Base-by-base conservation (phyloP, 2,888 invertebrate species). In the Acleris literana region DNA sequence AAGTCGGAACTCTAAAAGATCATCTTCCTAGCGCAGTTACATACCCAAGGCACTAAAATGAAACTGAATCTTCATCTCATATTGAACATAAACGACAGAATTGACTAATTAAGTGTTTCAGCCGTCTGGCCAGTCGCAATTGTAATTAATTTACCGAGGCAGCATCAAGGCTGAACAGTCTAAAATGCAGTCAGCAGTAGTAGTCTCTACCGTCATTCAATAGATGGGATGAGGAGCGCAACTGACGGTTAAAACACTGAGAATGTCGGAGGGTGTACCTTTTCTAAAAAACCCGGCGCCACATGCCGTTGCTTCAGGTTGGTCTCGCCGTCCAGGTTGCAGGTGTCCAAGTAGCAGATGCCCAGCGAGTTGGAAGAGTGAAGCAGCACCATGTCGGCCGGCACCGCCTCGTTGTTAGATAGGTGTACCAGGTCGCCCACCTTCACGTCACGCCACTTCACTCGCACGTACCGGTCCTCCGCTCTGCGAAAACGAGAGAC, bases 351-450 rank as follows among this genome's bases (percentile, higher is more conserved):
- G 89, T 97, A 98, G 83, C 98, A 98, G 67, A 97, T 93, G 51
- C 99, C 99, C 80, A 96, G 94, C 9, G 96, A 94, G 89, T 97
- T 98, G 78, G 98, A 97, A 64, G 97, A 97, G 77, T 96, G 94
- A 69, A 99, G 93, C 66, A 99, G 91, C 69, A 99, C 93, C 81
- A 99, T 96, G 87, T 99, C 99, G 0, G 99, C 99, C 43, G 99
- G 99, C 71, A 99, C 97, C 63, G 97, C 95, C 93, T 99, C 99
- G 93, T 99, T 98, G 93, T 98, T 98, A 54, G 98, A 98, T 77
- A 99, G 93, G 89, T 99, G 99, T 57, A 99, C 96, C 75, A 99
- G 93, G 88, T 99, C 99, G 3, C 99, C 99, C 43, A 98, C 98
- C 69, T 96, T 94, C 63, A 99, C 94, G 79, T 98, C 96, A 80